A percentile compares a stretch with the other conserved stretches of the same genome.
phyloP scores from a whole-genome alignment of 2,113 vertebrate genomes.

The Brienomyrus longianalis region DNA sequence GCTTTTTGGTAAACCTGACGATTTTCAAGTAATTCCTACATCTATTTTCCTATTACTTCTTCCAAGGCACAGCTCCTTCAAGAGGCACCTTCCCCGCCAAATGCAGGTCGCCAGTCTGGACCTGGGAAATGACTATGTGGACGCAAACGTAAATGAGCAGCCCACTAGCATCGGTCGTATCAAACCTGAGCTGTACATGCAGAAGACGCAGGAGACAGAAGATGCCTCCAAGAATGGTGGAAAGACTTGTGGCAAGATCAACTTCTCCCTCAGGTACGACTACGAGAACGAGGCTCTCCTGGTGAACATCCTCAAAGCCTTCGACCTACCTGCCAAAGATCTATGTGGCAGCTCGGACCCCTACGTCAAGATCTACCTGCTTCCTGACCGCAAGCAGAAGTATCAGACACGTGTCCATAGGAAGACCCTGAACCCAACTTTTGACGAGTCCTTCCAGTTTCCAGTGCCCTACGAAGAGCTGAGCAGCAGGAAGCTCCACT shows the following conservation, averaged over 20 bases:
- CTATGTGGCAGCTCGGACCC: slow-evolving; percentile 97
- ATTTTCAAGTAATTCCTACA: not conserved
- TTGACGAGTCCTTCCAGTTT: slow-evolving; percentile 90
- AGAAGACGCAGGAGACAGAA: slow-evolving; percentile 74
- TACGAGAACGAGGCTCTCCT: slow-evolving; percentile 85
- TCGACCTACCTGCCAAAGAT: slow-evolving; percentile 93
- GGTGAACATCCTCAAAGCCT: slow-evolving; percentile 83
- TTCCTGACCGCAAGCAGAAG: slow-evolving; percentile 94
- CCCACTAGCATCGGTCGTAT: slow-evolving; percentile 86
- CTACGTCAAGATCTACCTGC: slow-evolving; percentile 95
- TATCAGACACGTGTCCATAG: slow-evolving; percentile 96
- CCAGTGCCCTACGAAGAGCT: slow-evolving; percentile 72
- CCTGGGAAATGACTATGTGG: slow-evolving; percentile 67
- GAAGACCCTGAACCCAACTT: slow-evolving; percentile 94
- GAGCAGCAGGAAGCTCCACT: slow-evolving; percentile 65
- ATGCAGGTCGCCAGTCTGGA: slow-evolving; percentile 89
- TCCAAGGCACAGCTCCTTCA: slow-evolving; percentile 86
- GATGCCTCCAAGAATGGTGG: slow-evolving; percentile 72
- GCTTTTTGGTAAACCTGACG: not conserved
- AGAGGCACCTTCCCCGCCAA: slow-evolving; percentile 84
- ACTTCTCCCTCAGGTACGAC: slow-evolving; percentile 92
- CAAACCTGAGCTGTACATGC: slow-evolving; percentile 88
- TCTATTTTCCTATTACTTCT: not conserved
- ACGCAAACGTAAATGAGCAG: slow-evolving; percentile 62
- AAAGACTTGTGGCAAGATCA: slow-evolving; percentile 88